Conservation (phyloP, 1,140 invertebrate genomes). For the Vanessa atalanta region DNA sequence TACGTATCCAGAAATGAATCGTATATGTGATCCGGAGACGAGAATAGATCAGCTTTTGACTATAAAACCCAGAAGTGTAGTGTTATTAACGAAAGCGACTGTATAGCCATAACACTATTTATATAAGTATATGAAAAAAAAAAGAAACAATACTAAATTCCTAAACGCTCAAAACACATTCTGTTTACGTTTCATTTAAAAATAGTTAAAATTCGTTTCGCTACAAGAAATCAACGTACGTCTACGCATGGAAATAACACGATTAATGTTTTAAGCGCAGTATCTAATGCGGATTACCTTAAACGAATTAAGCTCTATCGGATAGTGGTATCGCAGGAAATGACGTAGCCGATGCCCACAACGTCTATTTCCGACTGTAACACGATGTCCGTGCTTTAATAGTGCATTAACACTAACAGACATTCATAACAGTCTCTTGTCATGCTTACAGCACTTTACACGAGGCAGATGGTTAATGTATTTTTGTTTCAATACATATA, state of each 20-base stretch:
- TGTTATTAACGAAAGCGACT: not conserved
- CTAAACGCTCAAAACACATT: not conserved
- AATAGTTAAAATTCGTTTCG: not conserved
- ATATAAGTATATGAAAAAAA: too few relatives aligned
- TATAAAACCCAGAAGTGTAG: not conserved
- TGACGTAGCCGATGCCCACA: constrained; percentile 1
- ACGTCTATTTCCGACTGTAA: constrained; percentile 3
- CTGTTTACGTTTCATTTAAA: not conserved
- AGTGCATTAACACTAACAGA: not conserved
- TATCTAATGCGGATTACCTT: not conserved
- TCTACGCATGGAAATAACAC: not conserved
- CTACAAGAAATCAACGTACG: not conserved
- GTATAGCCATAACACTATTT: not conserved
- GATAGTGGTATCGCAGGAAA: not conserved
- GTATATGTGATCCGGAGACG: not conserved
- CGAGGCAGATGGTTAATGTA: not conserved
- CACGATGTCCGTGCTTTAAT: constrained; percentile 4
- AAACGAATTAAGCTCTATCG: constrained; percentile 6
- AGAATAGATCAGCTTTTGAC: constrained; percentile 1
- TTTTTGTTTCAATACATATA: too few relatives aligned
- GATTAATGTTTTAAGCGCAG: not conserved
- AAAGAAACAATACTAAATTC: too few relatives aligned
- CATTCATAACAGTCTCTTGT: constrained; percentile 2
- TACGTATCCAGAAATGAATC: not conserved
- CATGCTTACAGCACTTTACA: constrained; percentile 2